A percentile compares a stretch with the other conserved stretches of the same genome.
phyloP scores from a whole-genome alignment of 2,113 vertebrate species.

The Otus sunia region DNA sequence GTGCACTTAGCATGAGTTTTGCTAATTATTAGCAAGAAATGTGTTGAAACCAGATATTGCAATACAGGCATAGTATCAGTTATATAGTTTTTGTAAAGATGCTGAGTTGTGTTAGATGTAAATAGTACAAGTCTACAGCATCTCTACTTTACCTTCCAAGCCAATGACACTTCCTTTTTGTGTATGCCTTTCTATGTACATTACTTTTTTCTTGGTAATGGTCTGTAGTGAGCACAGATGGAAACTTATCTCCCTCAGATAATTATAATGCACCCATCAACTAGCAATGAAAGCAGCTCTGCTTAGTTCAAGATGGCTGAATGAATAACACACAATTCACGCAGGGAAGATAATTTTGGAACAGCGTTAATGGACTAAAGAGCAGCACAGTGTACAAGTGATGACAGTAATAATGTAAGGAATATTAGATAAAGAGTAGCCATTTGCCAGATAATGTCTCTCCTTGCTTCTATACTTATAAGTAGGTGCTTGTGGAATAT shows the following conservation, averaged over 20 bases:
- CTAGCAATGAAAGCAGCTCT: neutral
- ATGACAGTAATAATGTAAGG: neutral
- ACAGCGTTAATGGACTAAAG: neutral
- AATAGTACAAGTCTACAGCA: neutral
- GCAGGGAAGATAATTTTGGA: slow-evolving; percentile 16
- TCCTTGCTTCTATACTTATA: neutral
- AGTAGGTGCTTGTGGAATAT: neutral
- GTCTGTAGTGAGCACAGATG: neutral
- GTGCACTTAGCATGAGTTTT: neutral
- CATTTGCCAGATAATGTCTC: neutral
- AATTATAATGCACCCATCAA: slow-evolving; percentile 3
- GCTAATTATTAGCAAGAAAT: neutral
- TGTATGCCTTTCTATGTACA: neutral
- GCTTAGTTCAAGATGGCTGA: slow-evolving; percentile 7
- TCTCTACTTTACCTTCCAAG: neutral
- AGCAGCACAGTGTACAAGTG: neutral
- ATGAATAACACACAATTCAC: neutral
- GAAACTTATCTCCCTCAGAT: neutral
- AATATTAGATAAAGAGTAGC: neutral
- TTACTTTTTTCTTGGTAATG: neutral
- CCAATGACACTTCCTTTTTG: neutral
- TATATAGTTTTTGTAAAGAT: neutral
- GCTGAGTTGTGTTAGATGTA: neutral
- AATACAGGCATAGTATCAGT: neutral
- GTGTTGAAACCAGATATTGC: neutral